Evolutionary conservation across 92 coral and sea anemone genomes (phyloP).

Genomic region (Phenganax marumi): DNA sequence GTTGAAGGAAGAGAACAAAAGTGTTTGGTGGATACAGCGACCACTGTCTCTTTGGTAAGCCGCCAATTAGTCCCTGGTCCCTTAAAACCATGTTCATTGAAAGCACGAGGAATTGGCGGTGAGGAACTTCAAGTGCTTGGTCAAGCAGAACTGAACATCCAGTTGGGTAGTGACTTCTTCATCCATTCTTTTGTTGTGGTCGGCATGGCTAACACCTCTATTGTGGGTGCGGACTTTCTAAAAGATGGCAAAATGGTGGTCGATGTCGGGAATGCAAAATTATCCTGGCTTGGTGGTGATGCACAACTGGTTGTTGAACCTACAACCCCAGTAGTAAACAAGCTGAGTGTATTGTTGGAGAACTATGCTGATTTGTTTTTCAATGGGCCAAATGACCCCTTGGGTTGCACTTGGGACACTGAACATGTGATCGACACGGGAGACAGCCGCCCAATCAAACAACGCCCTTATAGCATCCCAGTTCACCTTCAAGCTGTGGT

Average conservation of each 20-base stretch:
- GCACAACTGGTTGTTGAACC: background rate
- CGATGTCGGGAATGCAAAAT: background rate
- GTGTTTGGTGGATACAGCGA: background rate
- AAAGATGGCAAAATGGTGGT: background rate
- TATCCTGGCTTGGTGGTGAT: background rate
- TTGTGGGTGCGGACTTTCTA: background rate
- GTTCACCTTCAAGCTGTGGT: background rate
- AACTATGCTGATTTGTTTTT: background rate
- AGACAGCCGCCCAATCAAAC: conserved; percentile 12
- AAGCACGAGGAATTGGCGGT: conserved; percentile 25
- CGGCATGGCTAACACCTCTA: background rate
- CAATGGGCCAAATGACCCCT: background rate
- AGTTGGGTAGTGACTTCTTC: background rate
- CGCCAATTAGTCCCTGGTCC: background rate
- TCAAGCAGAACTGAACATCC: background rate
- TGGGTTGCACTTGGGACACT: background rate
- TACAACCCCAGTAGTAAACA: background rate
- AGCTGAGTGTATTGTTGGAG: background rate
- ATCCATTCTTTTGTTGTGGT: background rate
- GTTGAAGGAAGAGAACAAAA: background rate
- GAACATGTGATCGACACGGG: conserved; percentile 24
- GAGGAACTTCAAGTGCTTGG: background rate
- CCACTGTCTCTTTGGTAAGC: background rate
- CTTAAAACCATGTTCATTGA: background rate
- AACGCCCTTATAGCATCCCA: background rate